A percentile compares a stretch with the other conserved stretches of the same genome.
Conservation (phyloP, 2,797 vertebrate genomes). For the Acanthornis magna region DNA sequence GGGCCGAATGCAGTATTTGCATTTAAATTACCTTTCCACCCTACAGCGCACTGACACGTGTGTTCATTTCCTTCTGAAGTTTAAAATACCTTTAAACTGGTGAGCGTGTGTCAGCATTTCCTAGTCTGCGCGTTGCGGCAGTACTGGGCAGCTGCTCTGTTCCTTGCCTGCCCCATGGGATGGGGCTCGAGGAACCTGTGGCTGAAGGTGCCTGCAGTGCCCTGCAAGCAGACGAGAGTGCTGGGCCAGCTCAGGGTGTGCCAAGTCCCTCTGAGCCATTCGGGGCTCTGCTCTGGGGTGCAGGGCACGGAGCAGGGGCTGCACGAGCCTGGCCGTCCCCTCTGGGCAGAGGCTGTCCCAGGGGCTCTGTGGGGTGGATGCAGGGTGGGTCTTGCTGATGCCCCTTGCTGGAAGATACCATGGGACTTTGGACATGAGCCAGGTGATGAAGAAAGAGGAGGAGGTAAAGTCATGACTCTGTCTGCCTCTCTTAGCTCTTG, state of each 20-base stretch:
- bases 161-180: too few relatives aligned
- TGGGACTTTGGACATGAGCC: not conserved
- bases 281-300: not conserved
- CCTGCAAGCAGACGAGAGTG: not conserved
- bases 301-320: not conserved
- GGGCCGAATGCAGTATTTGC: not conserved
- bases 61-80: not conserved
- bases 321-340: not conserved
- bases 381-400: not conserved
- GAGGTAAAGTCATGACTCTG: not conserved
- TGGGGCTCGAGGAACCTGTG: too few relatives aligned
- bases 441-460: not conserved
- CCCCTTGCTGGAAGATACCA: not conserved
- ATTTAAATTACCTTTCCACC: not conserved
- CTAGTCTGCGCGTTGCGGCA: rapidly evolving
- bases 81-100: not conserved
- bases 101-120: rapidly evolving
- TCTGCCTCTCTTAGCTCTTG: not conserved
- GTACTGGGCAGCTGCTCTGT: not conserved
- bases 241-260: not conserved
- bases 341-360: not conserved
- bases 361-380: not conserved
- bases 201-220: not conserved
- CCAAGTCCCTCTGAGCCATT: not conserved
- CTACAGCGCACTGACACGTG: rapidly evolving